Evolutionary conservation across 2,113 vertebrate genomes (phyloP), one percentile per base, ranked within the genome.

Genomic region (Cromileptes altivelis): DNA sequence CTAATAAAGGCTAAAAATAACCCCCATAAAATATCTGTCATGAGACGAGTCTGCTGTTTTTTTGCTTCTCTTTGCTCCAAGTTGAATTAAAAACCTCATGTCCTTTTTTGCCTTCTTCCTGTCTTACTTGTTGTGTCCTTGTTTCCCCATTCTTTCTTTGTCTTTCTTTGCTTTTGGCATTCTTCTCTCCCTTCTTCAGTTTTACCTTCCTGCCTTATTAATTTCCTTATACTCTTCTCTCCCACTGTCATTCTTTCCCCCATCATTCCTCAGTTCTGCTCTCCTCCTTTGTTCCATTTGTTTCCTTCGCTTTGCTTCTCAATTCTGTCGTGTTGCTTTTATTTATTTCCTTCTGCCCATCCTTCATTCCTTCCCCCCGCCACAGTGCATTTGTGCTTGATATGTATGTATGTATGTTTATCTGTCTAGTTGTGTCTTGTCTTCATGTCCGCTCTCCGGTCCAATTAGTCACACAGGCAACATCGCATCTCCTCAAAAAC

Each of bases 401-500:
- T 47, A n/a, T 64, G 17, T 21, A 19, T n/a, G 12, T 47, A 14
- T 52, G 23, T 18, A 13, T 27, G 10, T 69, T 13, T 58, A 4
- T 42, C 1, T 62, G n/a, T 30, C 40, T 49, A 0, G 18, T 52
- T 17, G 8, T n/a, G 6, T 62, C 33, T 68, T 19, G 63, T 55
- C 1, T 74, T 0, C 23, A 2, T 42, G 45, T 70, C 27, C 52
- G 27, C 50, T 57, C 27, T 30, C 58, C 37, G 18, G 37, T 14
- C 69, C 70, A 91, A 72, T 85, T 80, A 85, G 8, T 27, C 37
- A 13, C 55, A 15, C 23, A 1, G 50, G 37, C 30, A 57, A 3
- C 65, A 15, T 47, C 17, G 52, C 55, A 21, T 73, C 23, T 77
- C 45, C 10, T 19, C 33, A 40, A 17, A 82, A 50, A 40, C 37